A percentile compares a stretch with the other conserved stretches of the same genome.
These are phyloP conservation scores for Stenchaetothrips biformis DNA, from an alignment of 2,888 invertebrate species.

Conservation along the genomic window DNA sequence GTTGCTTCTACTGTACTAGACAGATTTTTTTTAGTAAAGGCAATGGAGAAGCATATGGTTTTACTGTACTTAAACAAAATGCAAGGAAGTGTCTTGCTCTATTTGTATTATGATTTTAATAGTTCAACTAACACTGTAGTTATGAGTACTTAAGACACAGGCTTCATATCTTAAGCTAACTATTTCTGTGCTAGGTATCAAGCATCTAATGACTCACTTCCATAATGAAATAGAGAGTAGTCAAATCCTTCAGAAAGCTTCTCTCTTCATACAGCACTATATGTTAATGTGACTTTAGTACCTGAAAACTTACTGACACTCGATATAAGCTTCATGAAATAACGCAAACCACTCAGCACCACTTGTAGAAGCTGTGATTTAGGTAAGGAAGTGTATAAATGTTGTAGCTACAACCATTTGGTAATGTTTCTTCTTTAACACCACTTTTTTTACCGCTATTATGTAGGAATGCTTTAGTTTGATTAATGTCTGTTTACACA, in stretches of 20 bases:
- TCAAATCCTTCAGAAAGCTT: neutral
- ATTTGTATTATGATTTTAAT: neutral
- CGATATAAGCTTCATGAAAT: neutral
- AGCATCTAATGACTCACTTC: neutral
- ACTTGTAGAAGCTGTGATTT: conserved; percentile 16
- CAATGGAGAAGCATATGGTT: neutral
- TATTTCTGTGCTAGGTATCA: neutral
- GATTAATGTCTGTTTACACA: too few species aligned
- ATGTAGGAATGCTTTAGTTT: too few species aligned
- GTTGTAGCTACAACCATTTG: neutral
- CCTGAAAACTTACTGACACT: neutral
- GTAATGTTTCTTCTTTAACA: neutral
- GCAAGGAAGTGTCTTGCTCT: neutral
- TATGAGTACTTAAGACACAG: neutral
- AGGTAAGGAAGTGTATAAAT: neutral
- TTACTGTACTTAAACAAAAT: neutral
- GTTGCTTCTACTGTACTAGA: neutral
- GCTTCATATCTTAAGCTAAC: neutral
- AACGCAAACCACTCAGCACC: neutral
- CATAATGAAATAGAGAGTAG: neutral
- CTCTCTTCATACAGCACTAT: neutral
- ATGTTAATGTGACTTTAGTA: neutral
- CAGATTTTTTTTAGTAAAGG: neutral
- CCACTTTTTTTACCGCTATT: neutral
- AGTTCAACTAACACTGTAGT: neutral